A percentile compares a stretch with the other conserved stretches of the same genome.
Conservation (phyloP, 2,113 vertebrate species). For the Hippocampus zosterae region DNA sequence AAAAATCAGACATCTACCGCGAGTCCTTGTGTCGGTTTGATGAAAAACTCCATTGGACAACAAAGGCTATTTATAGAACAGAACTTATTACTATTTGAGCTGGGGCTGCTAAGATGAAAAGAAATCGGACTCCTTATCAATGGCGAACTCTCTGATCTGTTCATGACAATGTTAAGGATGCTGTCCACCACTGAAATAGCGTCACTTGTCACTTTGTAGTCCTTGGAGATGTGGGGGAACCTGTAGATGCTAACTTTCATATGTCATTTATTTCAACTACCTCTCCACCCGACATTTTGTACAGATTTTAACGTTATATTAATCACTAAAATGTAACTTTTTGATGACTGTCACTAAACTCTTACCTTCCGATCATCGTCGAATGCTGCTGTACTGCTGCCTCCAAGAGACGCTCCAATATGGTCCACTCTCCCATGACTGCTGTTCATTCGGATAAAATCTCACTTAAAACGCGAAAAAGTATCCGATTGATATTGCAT, state of each 20-base stretch:
- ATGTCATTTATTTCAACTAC: not conserved
- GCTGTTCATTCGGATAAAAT: conserved; percentile 81
- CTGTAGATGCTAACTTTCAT: not conserved
- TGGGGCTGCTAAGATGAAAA: not conserved
- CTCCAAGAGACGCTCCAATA: conserved; percentile 89
- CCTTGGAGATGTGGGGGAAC: not conserved
- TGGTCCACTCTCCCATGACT: conserved; percentile 91
- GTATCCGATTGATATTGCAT: not conserved
- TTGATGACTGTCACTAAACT: not conserved
- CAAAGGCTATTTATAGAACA: not conserved
- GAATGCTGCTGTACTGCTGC: conserved; percentile 91
- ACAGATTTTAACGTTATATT: not conserved
- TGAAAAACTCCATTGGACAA: not conserved
- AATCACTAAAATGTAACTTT: not conserved
- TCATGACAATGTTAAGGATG: not conserved
- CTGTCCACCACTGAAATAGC: conserved; percentile 11
- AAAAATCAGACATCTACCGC: not conserved
- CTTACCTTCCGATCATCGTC: conserved; percentile 94
- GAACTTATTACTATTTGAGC: not conserved
- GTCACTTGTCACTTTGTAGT: not conserved
- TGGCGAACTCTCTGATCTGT: not conserved
- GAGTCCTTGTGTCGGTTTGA: too few species aligned
- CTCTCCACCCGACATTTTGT: not conserved
- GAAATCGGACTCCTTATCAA: not conserved
- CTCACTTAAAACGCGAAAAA: conserved; percentile 31